These are phyloP conservation scores for Notamacropus eugenii DNA, from an alignment of 2,797 vertebrate species.

Conservation along the genomic window DNA sequence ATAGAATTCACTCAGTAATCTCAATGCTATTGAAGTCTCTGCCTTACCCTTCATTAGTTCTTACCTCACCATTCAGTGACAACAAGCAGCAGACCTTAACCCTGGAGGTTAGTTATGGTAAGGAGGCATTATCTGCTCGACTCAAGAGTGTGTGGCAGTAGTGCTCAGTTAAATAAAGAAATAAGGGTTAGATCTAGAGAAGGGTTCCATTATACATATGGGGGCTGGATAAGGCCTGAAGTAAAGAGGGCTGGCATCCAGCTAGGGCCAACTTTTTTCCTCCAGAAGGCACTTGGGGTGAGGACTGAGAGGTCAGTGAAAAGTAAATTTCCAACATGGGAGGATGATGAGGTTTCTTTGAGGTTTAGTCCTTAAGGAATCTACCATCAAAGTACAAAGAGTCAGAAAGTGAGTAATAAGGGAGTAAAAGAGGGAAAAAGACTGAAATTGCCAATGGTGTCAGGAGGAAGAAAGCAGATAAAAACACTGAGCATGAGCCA, in stretches of 20 bases:
- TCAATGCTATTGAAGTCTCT: not conserved
- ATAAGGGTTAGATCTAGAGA: not conserved
- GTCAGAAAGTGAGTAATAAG: not conserved
- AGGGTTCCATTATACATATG: not conserved
- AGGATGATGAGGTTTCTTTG: not conserved
- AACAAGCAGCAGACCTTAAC: not conserved
- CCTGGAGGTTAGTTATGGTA: not conserved
- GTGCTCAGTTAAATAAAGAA: not conserved
- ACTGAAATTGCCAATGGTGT: not conserved
- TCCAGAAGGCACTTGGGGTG: not conserved
- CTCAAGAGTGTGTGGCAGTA: accelerated
- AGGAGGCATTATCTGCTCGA: not conserved
- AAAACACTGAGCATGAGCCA: not conserved
- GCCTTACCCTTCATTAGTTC: not conserved
- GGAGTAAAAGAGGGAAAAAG: not conserved
- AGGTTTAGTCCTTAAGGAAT: not conserved
- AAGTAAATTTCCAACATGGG: not conserved
- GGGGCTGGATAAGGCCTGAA: not conserved
- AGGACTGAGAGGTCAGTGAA: not conserved
- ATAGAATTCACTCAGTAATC: not conserved
- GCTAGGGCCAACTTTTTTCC: not conserved
- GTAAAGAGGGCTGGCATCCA: not conserved
- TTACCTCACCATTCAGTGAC: not conserved
- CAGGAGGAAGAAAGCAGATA: not conserved
- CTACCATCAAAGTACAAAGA: not conserved